Evolutionary conservation across 2,113 vertebrate genomes (phyloP).

Genomic region (Petrocephalus zakoni): DNA sequence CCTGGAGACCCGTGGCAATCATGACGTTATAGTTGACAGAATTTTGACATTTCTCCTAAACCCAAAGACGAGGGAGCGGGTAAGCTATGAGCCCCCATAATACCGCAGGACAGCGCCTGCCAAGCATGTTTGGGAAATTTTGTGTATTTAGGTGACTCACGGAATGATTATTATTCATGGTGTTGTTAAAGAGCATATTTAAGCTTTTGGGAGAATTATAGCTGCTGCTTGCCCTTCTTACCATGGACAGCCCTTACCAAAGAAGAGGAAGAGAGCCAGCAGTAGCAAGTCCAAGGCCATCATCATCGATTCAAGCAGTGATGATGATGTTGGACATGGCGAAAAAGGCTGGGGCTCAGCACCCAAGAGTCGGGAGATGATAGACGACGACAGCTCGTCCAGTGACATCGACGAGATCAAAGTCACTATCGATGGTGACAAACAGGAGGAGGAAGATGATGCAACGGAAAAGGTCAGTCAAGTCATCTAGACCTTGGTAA

Average conservation of each 20-base stretch:
- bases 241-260: conserved; percentile 48
- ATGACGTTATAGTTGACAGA: conserved; percentile 76
- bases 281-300: conserved; percentile 82
- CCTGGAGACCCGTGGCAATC: conserved; percentile 86
- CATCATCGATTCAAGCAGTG: conserved; percentile 87
- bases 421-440: conserved; percentile 44
- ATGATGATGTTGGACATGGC: conserved; percentile 80
- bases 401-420: conserved; percentile 53
- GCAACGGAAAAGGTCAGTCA: conserved; percentile 60
- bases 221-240: neutral
- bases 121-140: neutral
- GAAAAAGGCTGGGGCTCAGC: conserved; percentile 38
- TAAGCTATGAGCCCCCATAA: conserved; percentile 41
- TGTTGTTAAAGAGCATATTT: conserved; percentile 1
- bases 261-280: conserved; percentile 59
- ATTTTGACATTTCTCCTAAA: conserved; percentile 83
- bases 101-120: neutral
- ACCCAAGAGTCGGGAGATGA: conserved; percentile 32
- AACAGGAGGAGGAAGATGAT: conserved; percentile 68
- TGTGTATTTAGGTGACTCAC: neutral
- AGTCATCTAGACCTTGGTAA: neutral
- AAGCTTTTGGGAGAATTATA: neutral
- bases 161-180: neutral
- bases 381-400: conserved; percentile 44
- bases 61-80: conserved; percentile 89